Percentiles rank a stretch among this genome's conserved stretches.
Evolutionary conservation across 1,140 invertebrate species (phyloP).

Genomic region (Bombus confusus): DNA sequence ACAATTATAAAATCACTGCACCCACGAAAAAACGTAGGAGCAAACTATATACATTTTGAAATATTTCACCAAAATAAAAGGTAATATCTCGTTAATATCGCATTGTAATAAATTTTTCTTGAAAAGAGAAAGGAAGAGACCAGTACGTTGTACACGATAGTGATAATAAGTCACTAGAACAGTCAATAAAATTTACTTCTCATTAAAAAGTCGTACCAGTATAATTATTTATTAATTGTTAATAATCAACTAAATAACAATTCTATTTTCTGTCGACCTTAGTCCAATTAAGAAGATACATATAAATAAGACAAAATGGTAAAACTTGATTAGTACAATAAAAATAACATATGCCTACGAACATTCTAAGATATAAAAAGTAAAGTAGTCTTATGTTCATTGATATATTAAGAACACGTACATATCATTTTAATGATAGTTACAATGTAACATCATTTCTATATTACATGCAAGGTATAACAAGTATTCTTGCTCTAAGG

Average conservation of each 20-base stretch:
- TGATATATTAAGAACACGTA: not conserved
- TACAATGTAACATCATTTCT: conserved; percentile 20
- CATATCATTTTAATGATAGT: not conserved
- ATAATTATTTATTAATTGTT: conserved; percentile 30
- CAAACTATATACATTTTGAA: not conserved
- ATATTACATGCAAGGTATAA: conserved; percentile 25
- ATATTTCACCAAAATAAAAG: not conserved
- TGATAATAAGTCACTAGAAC: no score
- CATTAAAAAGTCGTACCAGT: not conserved
- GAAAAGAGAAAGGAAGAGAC: not conserved
- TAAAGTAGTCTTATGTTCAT: not conserved
- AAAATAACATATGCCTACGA: conserved; percentile 9
- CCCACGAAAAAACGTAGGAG: not conserved
- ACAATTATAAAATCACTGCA: not conserved
- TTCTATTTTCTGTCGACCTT: no score
- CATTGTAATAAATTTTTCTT: not conserved
- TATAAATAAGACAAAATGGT: conserved; percentile 32
- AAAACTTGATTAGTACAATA: not conserved
- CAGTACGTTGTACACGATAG: not conserved
- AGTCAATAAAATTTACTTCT: conserved; percentile 48
- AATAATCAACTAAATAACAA: conserved; percentile 1
- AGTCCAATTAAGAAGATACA: conserved; percentile 19
- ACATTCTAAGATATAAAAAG: not conserved
- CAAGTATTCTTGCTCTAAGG: not conserved
- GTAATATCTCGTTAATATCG: not conserved